Evolutionary conservation across 2,888 invertebrate genomes (phyloP), one percentile per base, ranked within the genome.

Genomic region (Laspeyria flexula): DNA sequence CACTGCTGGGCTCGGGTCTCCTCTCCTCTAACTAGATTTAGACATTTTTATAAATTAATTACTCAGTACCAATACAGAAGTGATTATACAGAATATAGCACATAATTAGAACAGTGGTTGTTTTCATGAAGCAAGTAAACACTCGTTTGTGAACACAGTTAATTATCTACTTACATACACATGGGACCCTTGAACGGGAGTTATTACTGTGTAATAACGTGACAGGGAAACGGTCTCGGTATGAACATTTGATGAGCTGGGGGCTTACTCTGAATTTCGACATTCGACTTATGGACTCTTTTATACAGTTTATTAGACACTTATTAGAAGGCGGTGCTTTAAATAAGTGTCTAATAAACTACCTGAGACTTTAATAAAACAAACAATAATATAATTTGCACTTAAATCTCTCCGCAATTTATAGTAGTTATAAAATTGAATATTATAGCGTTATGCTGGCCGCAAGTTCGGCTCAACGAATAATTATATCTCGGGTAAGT

Each of bases 401-500:
- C 10, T 1, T 1, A 27, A 47, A 55, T 48, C 11, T 29, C 31
- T 15, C 12, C 37, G 30, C 25, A 57, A 54, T 59, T 64, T 66
- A 57, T 51, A 37, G 49, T 46, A 33, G 51, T 55, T 63, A 57
- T 70, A 65, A 74, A 81, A 79, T 77, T 73, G 78, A 79, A 77
- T 77, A 71, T 55, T 65, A 50, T 43, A 45, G 47, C 57, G 53
- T 61, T 43, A 56, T 55, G 48, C 50, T 50, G 62, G 56, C 49
- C 72, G 51, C 67, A 75, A 77, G 76, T 80, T 77, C 66, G 61
- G 71, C 65, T 65, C 64, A 64, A 66, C 65, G 77, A 81, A 86
- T 86, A 87, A 87, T 88, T 88, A 86, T 85, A 87, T 85, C 79
- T 74, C 69, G 65, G 65, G 79, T 86, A 87, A 86, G 85, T 81